These are phyloP conservation scores for Megaceryle maxima DNA, from an alignment of 2,113 vertebrate genomes.

Conservation along the genomic window DNA sequence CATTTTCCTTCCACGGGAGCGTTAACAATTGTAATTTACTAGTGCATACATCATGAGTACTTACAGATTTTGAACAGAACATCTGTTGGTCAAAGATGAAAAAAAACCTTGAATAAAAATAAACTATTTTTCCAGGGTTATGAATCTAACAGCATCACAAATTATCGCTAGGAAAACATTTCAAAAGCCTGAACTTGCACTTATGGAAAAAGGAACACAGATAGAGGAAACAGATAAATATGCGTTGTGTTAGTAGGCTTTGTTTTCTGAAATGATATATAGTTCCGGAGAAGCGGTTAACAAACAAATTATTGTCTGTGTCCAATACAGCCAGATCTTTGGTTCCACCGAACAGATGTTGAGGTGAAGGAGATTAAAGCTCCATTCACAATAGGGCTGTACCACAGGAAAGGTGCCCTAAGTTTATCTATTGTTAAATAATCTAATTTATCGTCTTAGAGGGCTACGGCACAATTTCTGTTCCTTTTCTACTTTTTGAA, in stretches of 20 bases:
- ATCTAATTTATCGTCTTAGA: slow-evolving; percentile 90
- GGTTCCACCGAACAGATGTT: slow-evolving; percentile 53
- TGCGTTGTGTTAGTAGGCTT: slow-evolving; percentile 71
- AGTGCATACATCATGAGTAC: not conserved
- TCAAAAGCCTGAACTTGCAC: slow-evolving; percentile 48
- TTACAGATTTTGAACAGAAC: slow-evolving; percentile 33
- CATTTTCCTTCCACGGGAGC: slow-evolving; percentile 58
- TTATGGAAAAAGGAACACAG: slow-evolving; percentile 78
- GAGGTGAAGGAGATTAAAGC: slow-evolving; percentile 75
- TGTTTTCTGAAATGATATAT: slow-evolving; percentile 83
- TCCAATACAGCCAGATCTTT: slow-evolving; percentile 63
- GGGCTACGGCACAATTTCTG: slow-evolving; percentile 86
- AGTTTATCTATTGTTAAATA: slow-evolving; percentile 92
- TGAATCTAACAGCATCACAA: slow-evolving; percentile 58
- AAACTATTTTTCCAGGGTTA: not conserved
- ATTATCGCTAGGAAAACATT: slow-evolving; percentile 37
- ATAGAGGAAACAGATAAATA: slow-evolving; percentile 82
- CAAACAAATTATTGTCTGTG: slow-evolving; percentile 77
- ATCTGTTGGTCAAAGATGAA: slow-evolving; percentile 58
- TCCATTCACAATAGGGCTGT: slow-evolving; percentile 82
- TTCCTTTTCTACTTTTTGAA: slow-evolving; percentile 76
- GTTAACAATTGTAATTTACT: slow-evolving; percentile 40
- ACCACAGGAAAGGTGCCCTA: slow-evolving; percentile 85
- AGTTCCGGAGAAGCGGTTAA: slow-evolving; percentile 74
- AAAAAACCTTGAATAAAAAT: not conserved